phyloP scores from a whole-genome alignment of 1,140 invertebrate species.

The Zaprionus capensis region DNA sequence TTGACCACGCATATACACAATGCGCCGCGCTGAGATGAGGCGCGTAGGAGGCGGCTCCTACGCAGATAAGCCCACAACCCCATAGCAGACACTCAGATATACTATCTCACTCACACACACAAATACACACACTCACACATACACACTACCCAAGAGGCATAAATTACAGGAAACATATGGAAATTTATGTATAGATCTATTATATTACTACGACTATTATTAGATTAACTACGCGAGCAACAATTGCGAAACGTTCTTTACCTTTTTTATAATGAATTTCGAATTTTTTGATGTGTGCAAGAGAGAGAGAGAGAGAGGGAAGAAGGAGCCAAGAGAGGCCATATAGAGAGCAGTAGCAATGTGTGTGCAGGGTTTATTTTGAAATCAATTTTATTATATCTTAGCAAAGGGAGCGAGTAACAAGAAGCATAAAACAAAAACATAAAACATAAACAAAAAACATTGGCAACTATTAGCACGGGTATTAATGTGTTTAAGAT shows the following conservation, averaged over 20 bases:
- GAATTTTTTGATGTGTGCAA: constrained; percentile 27
- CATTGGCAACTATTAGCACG: constrained; percentile 71
- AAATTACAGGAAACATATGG: constrained; percentile 65
- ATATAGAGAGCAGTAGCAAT: constrained; percentile 38
- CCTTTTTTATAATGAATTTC: constrained; percentile 31
- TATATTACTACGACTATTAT: constrained; percentile 56
- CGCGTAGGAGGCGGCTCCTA: constrained; percentile 84
- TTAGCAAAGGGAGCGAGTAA: background rate
- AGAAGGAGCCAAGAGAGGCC: constrained; percentile 20
- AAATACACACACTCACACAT: constrained; percentile 19
- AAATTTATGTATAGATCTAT: constrained; percentile 68
- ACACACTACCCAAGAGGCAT: constrained; percentile 52
- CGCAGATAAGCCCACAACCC: constrained; percentile 76
- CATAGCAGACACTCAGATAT: constrained; percentile 20
- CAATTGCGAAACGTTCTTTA: constrained; percentile 18
- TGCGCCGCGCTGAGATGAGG: constrained; percentile 86
- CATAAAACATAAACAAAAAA: constrained; percentile 17
- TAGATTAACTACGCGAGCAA: constrained; percentile 31
- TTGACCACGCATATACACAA: constrained; percentile 94
- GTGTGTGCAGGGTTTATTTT: constrained; percentile 41
- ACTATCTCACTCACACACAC: constrained; percentile 31
- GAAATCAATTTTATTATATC: constrained; percentile 27
- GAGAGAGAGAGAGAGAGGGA: constrained; percentile 2
- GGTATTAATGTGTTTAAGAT: constrained; percentile 75
- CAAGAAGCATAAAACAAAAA: constrained; percentile 8